These are phyloP conservation scores for Bettongia penicillata DNA, from an alignment of 2,113 vertebrate genomes.

Conservation along the genomic window DNA sequence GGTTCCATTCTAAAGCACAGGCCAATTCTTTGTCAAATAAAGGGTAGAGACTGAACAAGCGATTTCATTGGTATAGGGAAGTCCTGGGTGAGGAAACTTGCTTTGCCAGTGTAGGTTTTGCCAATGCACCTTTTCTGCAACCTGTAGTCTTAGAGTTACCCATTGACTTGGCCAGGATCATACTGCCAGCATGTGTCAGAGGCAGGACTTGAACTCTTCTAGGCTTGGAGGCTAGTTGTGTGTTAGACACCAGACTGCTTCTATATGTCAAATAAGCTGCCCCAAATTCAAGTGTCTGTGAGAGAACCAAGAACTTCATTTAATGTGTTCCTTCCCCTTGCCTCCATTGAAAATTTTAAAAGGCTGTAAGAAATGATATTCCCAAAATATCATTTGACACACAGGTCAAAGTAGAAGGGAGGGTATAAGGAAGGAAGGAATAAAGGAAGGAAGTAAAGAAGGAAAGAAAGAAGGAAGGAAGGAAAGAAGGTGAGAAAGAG, in stretches of 20 bases:
- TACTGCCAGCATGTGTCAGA: neutral
- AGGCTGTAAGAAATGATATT: neutral
- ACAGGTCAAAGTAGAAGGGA: neutral
- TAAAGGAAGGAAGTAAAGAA: neutral
- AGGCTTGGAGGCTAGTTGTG: neutral
- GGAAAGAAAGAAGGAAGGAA: too few species aligned
- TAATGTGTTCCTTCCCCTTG: neutral
- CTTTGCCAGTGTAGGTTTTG: neutral
- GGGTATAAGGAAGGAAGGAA: neutral
- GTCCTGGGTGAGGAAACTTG: neutral
- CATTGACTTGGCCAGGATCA: neutral
- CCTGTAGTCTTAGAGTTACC: neutral
- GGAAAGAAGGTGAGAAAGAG: too few species aligned
- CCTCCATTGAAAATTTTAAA: neutral
- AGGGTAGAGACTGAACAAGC: neutral
- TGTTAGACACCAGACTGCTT: neutral
- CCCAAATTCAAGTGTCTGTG: neutral
- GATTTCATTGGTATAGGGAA: neutral
- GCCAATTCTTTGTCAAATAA: neutral
- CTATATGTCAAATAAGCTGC: neutral
- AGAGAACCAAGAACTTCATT: neutral
- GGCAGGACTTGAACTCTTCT: neutral
- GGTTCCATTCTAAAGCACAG: neutral
- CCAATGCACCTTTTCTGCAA: neutral
- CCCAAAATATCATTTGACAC: neutral